Base-by-base conservation (phyloP, 35 echinoderm and acorn worm species). In the Patiria miniata region DNA sequence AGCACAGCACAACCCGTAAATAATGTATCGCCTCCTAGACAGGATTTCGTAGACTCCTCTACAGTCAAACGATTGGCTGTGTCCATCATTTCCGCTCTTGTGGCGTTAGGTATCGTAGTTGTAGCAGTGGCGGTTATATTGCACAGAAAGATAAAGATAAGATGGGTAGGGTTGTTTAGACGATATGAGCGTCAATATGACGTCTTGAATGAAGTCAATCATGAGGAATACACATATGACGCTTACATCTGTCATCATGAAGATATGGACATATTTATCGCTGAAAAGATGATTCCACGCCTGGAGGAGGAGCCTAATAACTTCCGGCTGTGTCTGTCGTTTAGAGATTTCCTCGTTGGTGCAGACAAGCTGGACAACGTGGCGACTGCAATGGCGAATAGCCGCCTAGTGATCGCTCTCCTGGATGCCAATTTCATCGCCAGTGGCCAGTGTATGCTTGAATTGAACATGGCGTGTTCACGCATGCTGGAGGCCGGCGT, bases 251-350 rank as follows among this genome's bases (percentile, higher is more conserved):
- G n/a, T n/a, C n/a, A n/a, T n/a, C n/a, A n/a, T n/a, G n/a, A n/a
- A n/a, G n/a, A n/a, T n/a, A 55, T 37, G 37, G 18, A 23, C 5
- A 19, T 68, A 18, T 85, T 68, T 68, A 60, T 68, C 10, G 58
- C 68, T 26, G 83, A 28, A 16, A 16, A 85, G 22, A 57, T 85
- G n/a, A 68, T 85, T 12, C 54, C 83, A 22, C 21, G 83, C 26
- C 22, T 85, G 12, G 83, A 85, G 32, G 19, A 30, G 30, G 56
- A 61, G 29, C n/a, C n/a, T n/a, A n/a, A n/a, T n/a, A n/a, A n/a
- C n/a, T n/a, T n/a, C n/a, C n/a, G n/a, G n/a, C n/a, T 85, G 19
- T 69, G 58, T 16, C 52, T 85, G n/a, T 61, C 83, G 12, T 85
- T 85, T 18, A 53, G 83, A 39, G 60, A 85, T 28, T 85, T 85